These are phyloP conservation scores for Phymatocera aterrima DNA, from an alignment of 2,888 invertebrate species.

Conservation along the genomic window DNA sequence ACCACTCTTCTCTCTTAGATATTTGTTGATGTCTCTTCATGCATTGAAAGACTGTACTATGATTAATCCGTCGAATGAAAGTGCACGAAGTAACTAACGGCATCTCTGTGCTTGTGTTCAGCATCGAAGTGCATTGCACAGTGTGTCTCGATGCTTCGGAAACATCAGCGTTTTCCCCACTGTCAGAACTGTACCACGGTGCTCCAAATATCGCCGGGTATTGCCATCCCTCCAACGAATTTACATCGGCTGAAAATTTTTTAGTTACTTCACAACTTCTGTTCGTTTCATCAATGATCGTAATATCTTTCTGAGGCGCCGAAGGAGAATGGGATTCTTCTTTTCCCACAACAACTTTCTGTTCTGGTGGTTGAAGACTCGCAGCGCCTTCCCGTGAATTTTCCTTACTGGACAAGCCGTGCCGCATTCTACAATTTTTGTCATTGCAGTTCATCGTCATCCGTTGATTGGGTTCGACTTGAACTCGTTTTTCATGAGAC, in stretches of 20 bases:
- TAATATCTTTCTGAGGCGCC: background rate
- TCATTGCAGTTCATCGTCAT: constrained; percentile 4
- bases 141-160: constrained; percentile 48
- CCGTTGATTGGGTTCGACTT: background rate
- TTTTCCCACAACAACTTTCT: background rate
- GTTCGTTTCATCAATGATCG: background rate
- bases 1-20: background rate
- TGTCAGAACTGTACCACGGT: constrained; percentile 49
- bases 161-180: constrained; percentile 49
- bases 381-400: background rate
- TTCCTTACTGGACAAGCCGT: background rate
- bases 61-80: constrained; percentile 44
- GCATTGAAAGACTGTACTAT: constrained; percentile 1
- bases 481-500: background rate
- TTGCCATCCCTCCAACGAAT: background rate
- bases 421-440: background rate
- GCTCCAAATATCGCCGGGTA: background rate
- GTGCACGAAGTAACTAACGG: constrained; percentile 50
- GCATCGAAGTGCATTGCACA: background rate
- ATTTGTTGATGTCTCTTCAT: constrained; percentile 5
- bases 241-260: background rate
- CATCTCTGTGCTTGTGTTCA: background rate
- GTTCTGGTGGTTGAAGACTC: background rate
- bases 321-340: background rate
- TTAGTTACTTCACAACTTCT: background rate